A percentile compares a stretch with the other conserved stretches of the same genome.
Conservation (phyloP, 2,797 vertebrate species). For the Rhinophrynus dorsalis region DNA sequence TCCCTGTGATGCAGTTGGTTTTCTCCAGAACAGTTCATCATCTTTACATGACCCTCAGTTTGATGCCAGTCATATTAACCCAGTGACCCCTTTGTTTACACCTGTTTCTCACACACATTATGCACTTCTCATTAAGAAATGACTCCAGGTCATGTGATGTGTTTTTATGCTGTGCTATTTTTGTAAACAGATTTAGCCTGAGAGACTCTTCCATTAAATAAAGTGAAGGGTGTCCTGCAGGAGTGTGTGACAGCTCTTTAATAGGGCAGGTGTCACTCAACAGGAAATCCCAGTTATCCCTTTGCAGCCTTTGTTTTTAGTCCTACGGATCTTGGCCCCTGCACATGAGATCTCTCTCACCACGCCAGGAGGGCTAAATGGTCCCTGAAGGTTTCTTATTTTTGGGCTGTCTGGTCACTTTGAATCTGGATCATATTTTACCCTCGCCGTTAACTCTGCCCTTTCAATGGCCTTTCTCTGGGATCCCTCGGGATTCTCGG, state of each 20-base stretch:
- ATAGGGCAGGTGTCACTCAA: constrained; percentile 66
- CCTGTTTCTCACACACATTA: neutral
- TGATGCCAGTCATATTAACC: too few species aligned
- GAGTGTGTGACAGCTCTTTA: constrained; percentile 66
- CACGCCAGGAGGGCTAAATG: constrained; percentile 56
- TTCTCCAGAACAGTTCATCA: too few species aligned
- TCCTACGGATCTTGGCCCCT: constrained; percentile 55
- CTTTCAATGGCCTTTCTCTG: constrained; percentile 68
- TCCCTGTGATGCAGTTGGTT: too few species aligned
- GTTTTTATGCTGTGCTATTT: constrained; percentile 58
- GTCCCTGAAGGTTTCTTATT: constrained; percentile 29
- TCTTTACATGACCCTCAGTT: too few species aligned
- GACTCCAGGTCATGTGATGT: constrained; percentile 15
- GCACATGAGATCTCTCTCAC: constrained; percentile 57
- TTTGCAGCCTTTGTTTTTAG: constrained; percentile 55
- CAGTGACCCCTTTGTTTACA: neutral
- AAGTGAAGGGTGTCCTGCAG: constrained; percentile 52
- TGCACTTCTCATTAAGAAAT: constrained; percentile 2
- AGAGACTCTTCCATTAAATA: constrained; percentile 60
- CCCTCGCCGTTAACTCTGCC: constrained; percentile 35
- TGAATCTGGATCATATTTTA: constrained; percentile 42
- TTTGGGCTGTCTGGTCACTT: constrained; percentile 34
- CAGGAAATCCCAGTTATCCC: constrained; percentile 72
- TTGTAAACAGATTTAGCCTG: constrained; percentile 59
- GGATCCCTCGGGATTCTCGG: constrained; percentile 62